phyloP scores from a whole-genome alignment of 2,888 invertebrate genomes.

The Epinotia bilunana region DNA sequence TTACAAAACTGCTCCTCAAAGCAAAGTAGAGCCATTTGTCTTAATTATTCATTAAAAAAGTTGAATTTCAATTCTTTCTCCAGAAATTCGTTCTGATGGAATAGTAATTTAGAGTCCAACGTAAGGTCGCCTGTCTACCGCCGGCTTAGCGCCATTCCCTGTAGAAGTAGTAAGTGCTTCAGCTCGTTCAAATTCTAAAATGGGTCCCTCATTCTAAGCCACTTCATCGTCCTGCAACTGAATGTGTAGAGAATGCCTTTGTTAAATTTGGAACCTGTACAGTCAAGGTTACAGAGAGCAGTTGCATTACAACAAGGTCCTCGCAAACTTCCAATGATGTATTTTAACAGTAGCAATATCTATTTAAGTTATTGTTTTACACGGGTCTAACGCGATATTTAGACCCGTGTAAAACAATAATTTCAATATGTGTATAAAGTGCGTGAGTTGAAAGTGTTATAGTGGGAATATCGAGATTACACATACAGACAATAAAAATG shows the following conservation, averaged over 20 bases:
- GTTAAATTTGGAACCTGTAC: neutral
- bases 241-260: slow-evolving; percentile 10
- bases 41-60: slow-evolving; percentile 30
- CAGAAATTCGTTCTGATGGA: slow-evolving; percentile 17
- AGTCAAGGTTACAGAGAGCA: slow-evolving; percentile 6
- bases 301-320: neutral
- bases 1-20: slow-evolving; percentile 18
- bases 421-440: too few species aligned
- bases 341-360: slow-evolving; percentile 23
- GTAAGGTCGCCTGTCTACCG: slow-evolving; percentile 28
- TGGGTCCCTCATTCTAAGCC: slow-evolving; percentile 11
- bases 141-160: slow-evolving; percentile 19
- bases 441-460: too few species aligned
- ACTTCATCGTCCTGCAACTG: slow-evolving; percentile 20
- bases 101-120: slow-evolving; percentile 33
- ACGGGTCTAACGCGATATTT: too few species aligned
- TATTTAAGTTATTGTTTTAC: too few species aligned
- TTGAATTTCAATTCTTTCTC: slow-evolving; percentile 30
- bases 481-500: slow-evolving; percentile 49
- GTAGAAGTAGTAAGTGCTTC: slow-evolving; percentile 15
- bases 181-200: slow-evolving; percentile 19
- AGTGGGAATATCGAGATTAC: slow-evolving; percentile 42
- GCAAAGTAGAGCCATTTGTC: slow-evolving; percentile 23
- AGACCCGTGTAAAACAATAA: too few species aligned
- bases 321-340: neutral